A percentile compares a stretch with the other conserved stretches of the same genome.
Conservation (phyloP, 2,113 vertebrate species). For the Paracanthobrama guichenoti region DNA sequence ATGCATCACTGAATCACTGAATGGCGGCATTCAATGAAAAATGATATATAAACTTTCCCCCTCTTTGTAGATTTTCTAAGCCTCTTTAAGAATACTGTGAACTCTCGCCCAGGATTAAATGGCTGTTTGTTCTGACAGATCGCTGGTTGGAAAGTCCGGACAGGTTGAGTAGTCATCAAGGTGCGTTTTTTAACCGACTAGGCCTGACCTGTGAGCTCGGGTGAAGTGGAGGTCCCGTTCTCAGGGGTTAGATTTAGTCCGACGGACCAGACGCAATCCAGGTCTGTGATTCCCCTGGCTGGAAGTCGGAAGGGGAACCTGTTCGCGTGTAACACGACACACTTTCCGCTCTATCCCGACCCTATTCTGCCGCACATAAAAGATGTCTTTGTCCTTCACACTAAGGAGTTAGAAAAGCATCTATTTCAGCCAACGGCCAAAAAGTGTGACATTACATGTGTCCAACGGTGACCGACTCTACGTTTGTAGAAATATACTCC, state of each 20-base stretch:
- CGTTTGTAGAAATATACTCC: slow-evolving; percentile 57
- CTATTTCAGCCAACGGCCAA: slow-evolving; percentile 55
- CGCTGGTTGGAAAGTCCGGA: neutral
- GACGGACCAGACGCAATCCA: slow-evolving; percentile 50
- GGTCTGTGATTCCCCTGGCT: slow-evolving; percentile 62
- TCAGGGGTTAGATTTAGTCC: slow-evolving; percentile 47
- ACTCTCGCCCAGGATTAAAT: slow-evolving; percentile 52
- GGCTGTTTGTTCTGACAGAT: slow-evolving; percentile 3
- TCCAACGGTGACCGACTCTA: slow-evolving; percentile 62
- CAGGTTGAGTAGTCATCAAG: neutral
- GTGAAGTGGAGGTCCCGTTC: slow-evolving; percentile 35
- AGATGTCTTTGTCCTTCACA: slow-evolving; percentile 66
- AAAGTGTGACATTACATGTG: slow-evolving; percentile 71
- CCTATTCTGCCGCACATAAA: slow-evolving; percentile 61
- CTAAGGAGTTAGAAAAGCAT: slow-evolving; percentile 47
- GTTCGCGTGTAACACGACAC: slow-evolving; percentile 71
- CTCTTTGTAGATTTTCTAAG: slow-evolving; percentile 31
- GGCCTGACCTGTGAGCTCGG: slow-evolving; percentile 22
- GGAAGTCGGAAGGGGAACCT: slow-evolving; percentile 59
- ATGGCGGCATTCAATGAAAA: neutral
- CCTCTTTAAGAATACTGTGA: slow-evolving; percentile 3
- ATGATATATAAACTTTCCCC: neutral
- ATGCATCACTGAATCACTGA: neutral
- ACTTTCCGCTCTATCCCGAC: slow-evolving; percentile 53
- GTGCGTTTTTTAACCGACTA: slow-evolving; percentile 15